phyloP scores from a whole-genome alignment of 2,797 vertebrate species.

The Anguilla megastoma region DNA sequence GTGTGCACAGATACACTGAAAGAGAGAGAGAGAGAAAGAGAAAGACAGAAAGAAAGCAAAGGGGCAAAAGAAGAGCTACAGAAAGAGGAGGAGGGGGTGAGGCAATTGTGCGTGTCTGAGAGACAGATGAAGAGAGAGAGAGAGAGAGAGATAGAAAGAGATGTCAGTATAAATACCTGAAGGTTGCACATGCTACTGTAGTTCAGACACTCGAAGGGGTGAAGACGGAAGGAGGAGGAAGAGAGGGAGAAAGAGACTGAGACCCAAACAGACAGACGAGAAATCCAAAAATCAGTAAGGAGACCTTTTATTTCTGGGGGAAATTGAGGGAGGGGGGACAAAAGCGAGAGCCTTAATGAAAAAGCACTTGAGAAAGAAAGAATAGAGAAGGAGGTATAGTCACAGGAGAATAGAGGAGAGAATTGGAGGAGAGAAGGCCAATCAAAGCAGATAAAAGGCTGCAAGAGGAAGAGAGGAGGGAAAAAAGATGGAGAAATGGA shows the following conservation, averaged over 20 bases:
- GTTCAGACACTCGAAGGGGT: neutral
- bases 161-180: constrained; percentile 19
- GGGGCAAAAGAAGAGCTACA: constrained; percentile 34
- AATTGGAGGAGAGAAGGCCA: too few relatives aligned
- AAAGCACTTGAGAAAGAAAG: neutral
- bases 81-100: constrained; percentile 45
- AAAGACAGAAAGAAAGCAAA: neutral
- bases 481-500: neutral
- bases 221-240: constrained; percentile 34
- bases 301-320: neutral
- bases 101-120: constrained; percentile 22
- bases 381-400: neutral
- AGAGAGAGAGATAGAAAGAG: constrained; percentile 24
- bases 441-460: neutral
- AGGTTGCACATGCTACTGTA: neutral
- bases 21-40: neutral
- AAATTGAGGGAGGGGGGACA: neutral
- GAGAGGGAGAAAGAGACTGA: constrained; percentile 1
- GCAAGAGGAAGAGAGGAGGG: neutral
- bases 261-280: neutral
- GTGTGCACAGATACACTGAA: constrained; percentile 55
- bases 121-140: constrained; percentile 28
- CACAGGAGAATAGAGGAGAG: neutral
- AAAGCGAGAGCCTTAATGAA: neutral
- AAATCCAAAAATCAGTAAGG: constrained; percentile 5